Conservation (phyloP, 64 coral and sea anemone species). For the Actinia equina region DNA sequence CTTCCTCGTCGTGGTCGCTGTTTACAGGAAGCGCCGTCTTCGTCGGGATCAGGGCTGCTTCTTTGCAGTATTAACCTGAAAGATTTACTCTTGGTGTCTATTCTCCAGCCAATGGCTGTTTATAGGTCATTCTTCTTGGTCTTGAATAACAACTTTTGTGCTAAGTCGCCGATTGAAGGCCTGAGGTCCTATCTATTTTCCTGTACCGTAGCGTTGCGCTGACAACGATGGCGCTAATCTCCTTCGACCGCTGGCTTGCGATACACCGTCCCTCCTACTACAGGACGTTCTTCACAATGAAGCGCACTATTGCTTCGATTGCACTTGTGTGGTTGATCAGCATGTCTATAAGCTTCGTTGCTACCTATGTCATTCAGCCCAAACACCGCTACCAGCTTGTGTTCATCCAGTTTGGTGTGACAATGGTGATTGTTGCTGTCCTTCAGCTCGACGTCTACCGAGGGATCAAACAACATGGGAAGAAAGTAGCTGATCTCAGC, state of each 20-base stretch:
- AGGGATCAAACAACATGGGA: neutral
- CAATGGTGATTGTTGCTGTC: neutral
- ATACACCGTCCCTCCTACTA: neutral
- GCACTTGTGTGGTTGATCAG: constrained; percentile 20
- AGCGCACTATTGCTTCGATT: neutral
- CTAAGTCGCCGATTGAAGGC: constrained; percentile 6
- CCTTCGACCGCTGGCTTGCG: constrained; percentile 28
- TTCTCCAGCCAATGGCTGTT: constrained; percentile 39
- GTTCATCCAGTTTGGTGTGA: constrained; percentile 2
- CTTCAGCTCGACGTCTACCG: constrained; percentile 13
- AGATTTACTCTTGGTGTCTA: constrained; percentile 4
- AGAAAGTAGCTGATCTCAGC: neutral
- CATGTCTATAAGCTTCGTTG: constrained; percentile 8
- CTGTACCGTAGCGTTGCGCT: constrained; percentile 33
- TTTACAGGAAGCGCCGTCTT: neutral
- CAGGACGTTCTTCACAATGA: constrained; percentile 12
- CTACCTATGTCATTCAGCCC: neutral
- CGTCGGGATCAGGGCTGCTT: constrained; percentile 26
- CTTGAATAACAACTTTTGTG: neutral
- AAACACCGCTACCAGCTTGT: constrained; percentile 14
- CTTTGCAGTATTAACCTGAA: constrained; percentile 31
- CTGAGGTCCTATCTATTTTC: constrained; percentile 26
- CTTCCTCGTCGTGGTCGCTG: constrained; percentile 12
- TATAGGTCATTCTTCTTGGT: constrained; percentile 21
- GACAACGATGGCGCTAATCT: constrained; percentile 33